Evolutionary conservation across 2,113 vertebrate species (phyloP).

Genomic region (Furnarius figulus): DNA sequence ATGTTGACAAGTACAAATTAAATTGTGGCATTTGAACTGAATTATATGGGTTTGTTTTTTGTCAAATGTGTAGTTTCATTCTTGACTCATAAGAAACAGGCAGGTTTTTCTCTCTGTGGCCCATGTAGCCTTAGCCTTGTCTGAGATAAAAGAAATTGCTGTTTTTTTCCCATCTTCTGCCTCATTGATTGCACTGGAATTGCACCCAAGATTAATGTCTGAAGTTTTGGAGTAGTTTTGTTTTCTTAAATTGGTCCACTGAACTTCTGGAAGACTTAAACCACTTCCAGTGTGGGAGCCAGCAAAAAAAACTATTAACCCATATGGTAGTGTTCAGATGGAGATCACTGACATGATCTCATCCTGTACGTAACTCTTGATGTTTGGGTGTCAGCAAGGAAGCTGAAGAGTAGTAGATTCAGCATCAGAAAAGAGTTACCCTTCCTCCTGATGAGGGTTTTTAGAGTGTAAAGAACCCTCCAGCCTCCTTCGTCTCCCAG

Average conservation of each 20-base stretch:
- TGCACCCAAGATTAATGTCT: neutral
- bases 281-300: neutral
- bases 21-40: neutral
- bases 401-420: neutral
- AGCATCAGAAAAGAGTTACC: neutral
- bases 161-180: neutral
- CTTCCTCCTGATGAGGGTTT: neutral
- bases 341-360: slow-evolving; percentile 50
- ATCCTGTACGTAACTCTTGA: neutral
- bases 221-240: neutral
- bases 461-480: neutral
- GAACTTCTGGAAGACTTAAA: slow-evolving; percentile 41
- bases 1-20: neutral
- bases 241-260: slow-evolving; percentile 6
- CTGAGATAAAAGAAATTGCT: neutral
- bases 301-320: slow-evolving; percentile 19
- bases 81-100: neutral
- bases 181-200: neutral
- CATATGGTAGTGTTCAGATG: slow-evolving; percentile 38
- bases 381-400: slow-evolving; percentile 28
- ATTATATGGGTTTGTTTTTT: neutral
- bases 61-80: neutral
- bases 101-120: neutral
- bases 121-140: neutral
- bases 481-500: neutral